phyloP scores from a whole-genome alignment of 2,113 vertebrate species.

The Upupa epops region DNA sequence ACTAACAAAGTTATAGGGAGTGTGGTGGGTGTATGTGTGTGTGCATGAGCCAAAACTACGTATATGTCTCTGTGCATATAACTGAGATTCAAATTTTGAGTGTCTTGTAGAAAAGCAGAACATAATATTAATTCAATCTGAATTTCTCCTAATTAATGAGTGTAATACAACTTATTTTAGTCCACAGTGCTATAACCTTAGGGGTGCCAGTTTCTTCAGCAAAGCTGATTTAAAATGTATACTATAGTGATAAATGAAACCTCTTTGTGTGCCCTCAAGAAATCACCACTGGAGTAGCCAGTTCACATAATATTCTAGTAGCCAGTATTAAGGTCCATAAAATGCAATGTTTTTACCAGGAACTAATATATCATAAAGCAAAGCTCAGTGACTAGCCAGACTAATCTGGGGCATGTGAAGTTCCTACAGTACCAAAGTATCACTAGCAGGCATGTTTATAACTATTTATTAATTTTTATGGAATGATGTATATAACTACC shows the following conservation, averaged over 20 bases:
- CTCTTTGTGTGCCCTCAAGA: not conserved
- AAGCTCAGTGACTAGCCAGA: not conserved
- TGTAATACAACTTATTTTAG: not conserved
- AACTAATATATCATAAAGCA: not conserved
- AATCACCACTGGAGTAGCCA: not conserved
- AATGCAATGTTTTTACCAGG: not conserved
- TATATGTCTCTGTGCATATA: not conserved
- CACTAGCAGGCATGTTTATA: not conserved
- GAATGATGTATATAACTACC: not conserved
- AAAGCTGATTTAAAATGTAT: not conserved
- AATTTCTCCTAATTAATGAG: not conserved
- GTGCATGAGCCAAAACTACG: not conserved
- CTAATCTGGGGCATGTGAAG: not conserved
- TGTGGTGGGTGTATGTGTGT: rapidly evolving
- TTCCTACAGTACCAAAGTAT: not conserved
- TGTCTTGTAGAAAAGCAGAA: not conserved
- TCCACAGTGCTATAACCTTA: not conserved
- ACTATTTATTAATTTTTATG: not conserved
- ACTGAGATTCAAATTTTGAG: not conserved
- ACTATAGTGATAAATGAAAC: not conserved
- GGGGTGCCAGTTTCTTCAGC: not conserved
- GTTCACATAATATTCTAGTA: not conserved
- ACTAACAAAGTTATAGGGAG: not conserved
- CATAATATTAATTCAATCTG: not conserved
- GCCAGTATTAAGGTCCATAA: not conserved